Percentiles rank a stretch among this genome's conserved stretches.
Evolutionary conservation across 2,888 invertebrate genomes (phyloP).

Genomic region (Hemicrepidius hirtus): DNA sequence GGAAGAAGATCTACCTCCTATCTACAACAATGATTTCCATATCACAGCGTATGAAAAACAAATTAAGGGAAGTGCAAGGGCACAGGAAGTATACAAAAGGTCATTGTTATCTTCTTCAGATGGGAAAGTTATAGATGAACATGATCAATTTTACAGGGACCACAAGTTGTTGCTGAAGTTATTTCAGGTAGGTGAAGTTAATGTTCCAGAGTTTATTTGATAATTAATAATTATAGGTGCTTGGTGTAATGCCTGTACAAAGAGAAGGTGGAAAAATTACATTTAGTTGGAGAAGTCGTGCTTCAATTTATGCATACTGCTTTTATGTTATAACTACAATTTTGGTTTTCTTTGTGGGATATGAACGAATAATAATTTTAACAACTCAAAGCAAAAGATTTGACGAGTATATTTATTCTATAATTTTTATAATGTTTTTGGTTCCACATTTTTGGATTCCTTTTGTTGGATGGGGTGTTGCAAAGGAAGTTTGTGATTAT

Average conservation of each 20-base stretch:
- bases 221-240: slow-evolving; percentile 66
- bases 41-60: slow-evolving; percentile 36
- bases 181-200: slow-evolving; percentile 71
- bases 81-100: slow-evolving; percentile 68
- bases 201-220: no score
- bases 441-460: slow-evolving; percentile 83
- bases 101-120: slow-evolving; percentile 75
- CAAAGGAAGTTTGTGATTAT: slow-evolving; percentile 80
- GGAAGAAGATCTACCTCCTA: slow-evolving; percentile 37
- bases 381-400: slow-evolving; percentile 77
- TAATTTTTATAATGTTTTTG: slow-evolving; percentile 79
- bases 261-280: slow-evolving; percentile 73
- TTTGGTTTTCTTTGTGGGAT: slow-evolving; percentile 77
- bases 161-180: slow-evolving; percentile 79
- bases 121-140: slow-evolving; percentile 77
- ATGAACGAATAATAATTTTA: slow-evolving; percentile 77
- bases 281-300: slow-evolving; percentile 78
- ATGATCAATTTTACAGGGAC: slow-evolving; percentile 81
- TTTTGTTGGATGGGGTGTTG: slow-evolving; percentile 82
- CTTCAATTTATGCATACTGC: slow-evolving; percentile 79
- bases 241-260: slow-evolving; percentile 80
- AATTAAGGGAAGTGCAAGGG: slow-evolving; percentile 64
- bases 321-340: slow-evolving; percentile 77
- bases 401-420: slow-evolving; percentile 82
- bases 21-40: slow-evolving; percentile 42